Conservation (phyloP, 2,113 vertebrate species). For the Brevimyrus niger region DNA sequence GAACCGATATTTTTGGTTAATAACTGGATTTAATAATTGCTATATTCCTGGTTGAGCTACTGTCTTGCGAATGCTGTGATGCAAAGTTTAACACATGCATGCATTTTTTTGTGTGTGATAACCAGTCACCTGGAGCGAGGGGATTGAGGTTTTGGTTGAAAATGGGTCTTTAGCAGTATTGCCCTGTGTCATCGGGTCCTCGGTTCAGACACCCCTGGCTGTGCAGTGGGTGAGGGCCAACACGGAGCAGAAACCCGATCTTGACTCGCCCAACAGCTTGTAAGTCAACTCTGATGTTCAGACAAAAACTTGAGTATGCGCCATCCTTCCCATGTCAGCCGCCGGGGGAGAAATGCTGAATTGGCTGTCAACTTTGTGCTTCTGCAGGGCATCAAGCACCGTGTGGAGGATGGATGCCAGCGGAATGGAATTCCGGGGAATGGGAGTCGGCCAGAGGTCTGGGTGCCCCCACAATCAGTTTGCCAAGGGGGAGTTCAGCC, state of each 20-base stretch:
- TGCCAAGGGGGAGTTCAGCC: constrained; percentile 40
- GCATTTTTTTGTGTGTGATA: constrained; percentile 3
- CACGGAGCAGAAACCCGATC: constrained; percentile 30
- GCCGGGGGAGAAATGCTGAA: not conserved
- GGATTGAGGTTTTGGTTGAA: constrained; percentile 43
- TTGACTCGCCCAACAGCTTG: not conserved
- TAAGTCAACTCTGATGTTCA: not conserved
- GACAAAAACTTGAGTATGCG: not conserved
- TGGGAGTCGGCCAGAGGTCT: constrained; percentile 16
- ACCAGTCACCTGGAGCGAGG: constrained; percentile 30
- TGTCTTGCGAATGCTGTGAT: not conserved
- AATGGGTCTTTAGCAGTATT: constrained; percentile 46
- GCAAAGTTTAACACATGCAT: not conserved
- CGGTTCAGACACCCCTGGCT: rapidly evolving
- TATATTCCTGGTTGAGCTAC: not conserved
- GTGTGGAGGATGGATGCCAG: constrained; percentile 51
- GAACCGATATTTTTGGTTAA: not conserved
- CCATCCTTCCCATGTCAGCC: not conserved
- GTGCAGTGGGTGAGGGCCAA: constrained; percentile 44
- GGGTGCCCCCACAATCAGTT: constrained; percentile 37
- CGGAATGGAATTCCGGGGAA: constrained; percentile 49
- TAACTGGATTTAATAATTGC: not conserved
- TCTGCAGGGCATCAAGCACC: constrained; percentile 34
- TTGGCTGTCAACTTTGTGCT: not conserved
- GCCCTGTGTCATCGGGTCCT: constrained; percentile 35